Evolutionary conservation across 2,888 invertebrate species (phyloP).

Genomic region (Noctua janthe): DNA sequence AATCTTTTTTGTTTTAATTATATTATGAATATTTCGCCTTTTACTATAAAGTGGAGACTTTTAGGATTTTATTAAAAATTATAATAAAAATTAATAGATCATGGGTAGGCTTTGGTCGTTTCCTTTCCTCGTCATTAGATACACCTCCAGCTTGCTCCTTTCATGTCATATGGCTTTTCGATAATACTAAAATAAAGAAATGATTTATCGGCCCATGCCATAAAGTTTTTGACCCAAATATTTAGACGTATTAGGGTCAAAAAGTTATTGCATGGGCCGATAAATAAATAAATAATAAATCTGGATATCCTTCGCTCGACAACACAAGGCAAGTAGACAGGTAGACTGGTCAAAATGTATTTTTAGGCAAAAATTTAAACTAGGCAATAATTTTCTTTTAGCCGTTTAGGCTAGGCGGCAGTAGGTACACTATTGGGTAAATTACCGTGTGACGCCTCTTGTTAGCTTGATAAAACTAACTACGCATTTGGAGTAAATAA

Average conservation of each 20-base stretch:
- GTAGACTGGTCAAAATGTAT: background rate
- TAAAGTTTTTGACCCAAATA: background rate
- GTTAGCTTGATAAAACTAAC: conserved; percentile 17
- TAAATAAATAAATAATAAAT: background rate
- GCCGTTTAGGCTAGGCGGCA: background rate
- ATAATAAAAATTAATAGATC: too few species aligned
- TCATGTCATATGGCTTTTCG: too few species aligned
- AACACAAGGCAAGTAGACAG: background rate
- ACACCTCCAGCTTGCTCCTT: background rate
- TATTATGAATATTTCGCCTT: background rate
- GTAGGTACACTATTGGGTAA: conserved; percentile 6
- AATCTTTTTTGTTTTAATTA: background rate
- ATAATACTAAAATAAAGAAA: background rate
- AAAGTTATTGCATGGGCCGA: too few species aligned
- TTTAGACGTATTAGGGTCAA: too few species aligned
- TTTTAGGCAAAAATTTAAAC: background rate
- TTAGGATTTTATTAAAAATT: too few species aligned
- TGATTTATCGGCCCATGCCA: too few species aligned
- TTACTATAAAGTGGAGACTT: too few species aligned
- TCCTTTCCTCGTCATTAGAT: background rate
- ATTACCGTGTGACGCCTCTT: conserved; percentile 11
- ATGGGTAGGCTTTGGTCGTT: background rate
- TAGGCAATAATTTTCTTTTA: background rate
- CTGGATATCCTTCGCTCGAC: background rate
- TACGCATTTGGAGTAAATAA: conserved; percentile 25